These are phyloP conservation scores for Austrolebias charrua DNA, from an alignment of 2,797 vertebrate species.

Conservation along the genomic window DNA sequence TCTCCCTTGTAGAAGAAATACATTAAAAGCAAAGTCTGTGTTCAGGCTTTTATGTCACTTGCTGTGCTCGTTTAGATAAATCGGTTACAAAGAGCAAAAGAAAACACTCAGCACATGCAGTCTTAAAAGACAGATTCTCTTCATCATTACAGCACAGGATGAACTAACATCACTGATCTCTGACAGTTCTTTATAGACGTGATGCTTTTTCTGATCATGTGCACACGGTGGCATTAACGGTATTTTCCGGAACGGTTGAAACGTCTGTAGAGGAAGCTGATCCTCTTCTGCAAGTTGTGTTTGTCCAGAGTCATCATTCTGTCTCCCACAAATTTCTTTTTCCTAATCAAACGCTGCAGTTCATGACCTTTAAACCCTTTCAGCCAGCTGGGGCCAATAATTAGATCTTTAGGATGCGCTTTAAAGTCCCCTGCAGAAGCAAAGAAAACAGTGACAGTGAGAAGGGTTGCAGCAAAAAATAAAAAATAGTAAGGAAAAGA, in stretches of 20 bases:
- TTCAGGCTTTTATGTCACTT: slow-evolving; percentile 5
- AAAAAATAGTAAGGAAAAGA: background rate
- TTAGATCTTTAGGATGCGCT: slow-evolving; percentile 87
- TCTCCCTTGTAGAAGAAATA: background rate
- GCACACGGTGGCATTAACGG: slow-evolving; percentile 68
- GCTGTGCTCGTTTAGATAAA: background rate
- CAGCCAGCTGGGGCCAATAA: slow-evolving; percentile 86
- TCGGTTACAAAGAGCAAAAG: background rate
- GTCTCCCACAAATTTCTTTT: slow-evolving; percentile 88
- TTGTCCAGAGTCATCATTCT: slow-evolving; percentile 87
- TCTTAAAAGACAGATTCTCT: background rate
- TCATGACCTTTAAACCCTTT: slow-evolving; percentile 89
- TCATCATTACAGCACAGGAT: slow-evolving; percentile 2
- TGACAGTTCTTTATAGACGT: slow-evolving; percentile 19
- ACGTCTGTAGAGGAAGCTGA: slow-evolving; percentile 87
- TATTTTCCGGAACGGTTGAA: slow-evolving; percentile 90
- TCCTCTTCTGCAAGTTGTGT: slow-evolving; percentile 88
- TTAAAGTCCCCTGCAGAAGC: slow-evolving; percentile 85
- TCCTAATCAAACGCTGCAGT: slow-evolving; percentile 87
- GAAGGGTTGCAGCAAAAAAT: background rate
- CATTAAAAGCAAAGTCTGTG: background rate
- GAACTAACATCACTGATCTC: slow-evolving; percentile 14
- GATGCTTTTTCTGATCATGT: background rate
- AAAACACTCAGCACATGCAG: slow-evolving; percentile 12
- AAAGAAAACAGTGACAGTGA: background rate